A percentile compares a stretch with the other conserved stretches of the same genome.
These are phyloP conservation scores for Philonicus albiceps DNA, from an alignment of 2,888 invertebrate species.

Conservation along the genomic window DNA sequence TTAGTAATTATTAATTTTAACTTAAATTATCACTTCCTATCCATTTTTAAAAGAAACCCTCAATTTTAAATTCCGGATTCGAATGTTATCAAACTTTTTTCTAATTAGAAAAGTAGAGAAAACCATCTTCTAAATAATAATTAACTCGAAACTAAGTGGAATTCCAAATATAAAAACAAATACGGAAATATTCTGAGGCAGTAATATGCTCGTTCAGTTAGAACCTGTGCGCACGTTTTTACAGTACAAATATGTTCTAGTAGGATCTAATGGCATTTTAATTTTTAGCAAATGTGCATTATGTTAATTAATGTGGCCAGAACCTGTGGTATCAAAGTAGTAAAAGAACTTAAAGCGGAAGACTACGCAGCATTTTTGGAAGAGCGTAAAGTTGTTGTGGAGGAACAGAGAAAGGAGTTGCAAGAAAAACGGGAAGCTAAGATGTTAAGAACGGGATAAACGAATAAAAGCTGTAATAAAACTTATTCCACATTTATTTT, in stretches of 20 bases:
- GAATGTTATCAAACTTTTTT: too few relatives aligned
- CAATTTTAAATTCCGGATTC: too few relatives aligned
- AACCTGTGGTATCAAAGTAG: conserved; percentile 86
- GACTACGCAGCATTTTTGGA: conserved; percentile 85
- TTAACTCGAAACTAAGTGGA: too few relatives aligned
- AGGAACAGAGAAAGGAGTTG: conserved; percentile 77
- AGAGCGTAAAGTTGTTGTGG: conserved; percentile 74
- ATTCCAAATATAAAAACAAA: too few relatives aligned
- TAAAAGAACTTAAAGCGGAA: conserved; percentile 75
- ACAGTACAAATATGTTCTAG: not conserved
- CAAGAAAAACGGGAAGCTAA: conserved; percentile 89
- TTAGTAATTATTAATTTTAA: too few relatives aligned
- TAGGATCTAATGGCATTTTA: not conserved
- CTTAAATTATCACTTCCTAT: too few relatives aligned
- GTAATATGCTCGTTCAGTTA: too few relatives aligned
- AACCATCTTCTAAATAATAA: too few relatives aligned
- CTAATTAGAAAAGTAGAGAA: too few relatives aligned
- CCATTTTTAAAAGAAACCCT: too few relatives aligned
- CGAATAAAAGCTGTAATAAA: conserved; percentile 43
- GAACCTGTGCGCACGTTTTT: too few relatives aligned
- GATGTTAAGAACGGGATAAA: conserved; percentile 79
- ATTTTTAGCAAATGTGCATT: conserved; percentile 74
- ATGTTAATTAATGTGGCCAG: conserved; percentile 81
- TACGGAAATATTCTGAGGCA: too few relatives aligned
- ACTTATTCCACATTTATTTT: conserved; percentile 58